Base-by-base conservation (phyloP, 2,113 vertebrate species). In the Argyrosomus japonicus region DNA sequence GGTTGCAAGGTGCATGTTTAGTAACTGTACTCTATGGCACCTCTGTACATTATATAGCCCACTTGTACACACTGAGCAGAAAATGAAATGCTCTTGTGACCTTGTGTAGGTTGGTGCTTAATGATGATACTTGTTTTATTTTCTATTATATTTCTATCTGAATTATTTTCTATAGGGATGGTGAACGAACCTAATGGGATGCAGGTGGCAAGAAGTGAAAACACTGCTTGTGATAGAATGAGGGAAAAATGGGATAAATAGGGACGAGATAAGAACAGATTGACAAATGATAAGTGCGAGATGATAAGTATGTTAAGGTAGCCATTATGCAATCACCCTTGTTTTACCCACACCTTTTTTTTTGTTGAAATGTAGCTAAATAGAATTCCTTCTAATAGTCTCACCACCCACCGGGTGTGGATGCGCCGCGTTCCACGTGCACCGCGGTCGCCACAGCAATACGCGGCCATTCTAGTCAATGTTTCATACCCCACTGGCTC, bases 1-100 rank as follows among this genome's bases (percentile, higher is more conserved):
- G 32, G 19, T 36, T 62, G 12, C n/a, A 27, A 62, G 40, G 32
- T 68, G 11, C 50, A 57, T 23, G 15, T 36, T 61, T 36, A 51
- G 45, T 25, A 14, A 43, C 36, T 53, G 9, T 19, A 78, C 11
- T 53, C 5, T 29, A 17, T 3, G 19, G 27, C 10, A 19, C 21
- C 6, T 10, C 56, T 64, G 29, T 40, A 58, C 2, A 53, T 25
- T 53, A 69, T 60, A 50, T 58, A 21, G 47, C 54, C 18, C 13
- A 6, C 48, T 61, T 47, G 36, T 47, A 48, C 13, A 75, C 15
- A 3, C 27, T 36, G 60, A 68, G 29, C 14, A 51, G 73, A 67
- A 75, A 73, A 60, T 72, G 58, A 74, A 74, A 57, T 23, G 43
- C 63, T 74, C 45, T 32, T 32, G 32, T 77, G 48, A 60, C 76